Evolutionary conservation across 2,113 vertebrate species (phyloP).

Genomic region (Lepidothrix coronata): DNA sequence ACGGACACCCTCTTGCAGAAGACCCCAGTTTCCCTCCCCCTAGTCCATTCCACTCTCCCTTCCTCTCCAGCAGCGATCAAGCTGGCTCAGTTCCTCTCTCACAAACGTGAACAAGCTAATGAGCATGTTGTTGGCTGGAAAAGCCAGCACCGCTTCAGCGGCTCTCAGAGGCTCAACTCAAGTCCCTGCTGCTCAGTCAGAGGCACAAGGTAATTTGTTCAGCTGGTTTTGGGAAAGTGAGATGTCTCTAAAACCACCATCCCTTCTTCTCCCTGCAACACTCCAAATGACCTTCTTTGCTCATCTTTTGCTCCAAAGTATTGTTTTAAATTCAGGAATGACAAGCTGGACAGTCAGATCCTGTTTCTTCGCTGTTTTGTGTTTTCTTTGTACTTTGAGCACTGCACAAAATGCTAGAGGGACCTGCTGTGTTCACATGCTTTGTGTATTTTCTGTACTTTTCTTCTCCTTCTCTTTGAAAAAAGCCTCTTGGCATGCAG

Average conservation of each 20-base stretch:
- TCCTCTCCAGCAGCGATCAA: accelerated
- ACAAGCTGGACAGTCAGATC: not conserved
- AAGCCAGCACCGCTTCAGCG: not conserved
- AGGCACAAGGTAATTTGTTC: not conserved
- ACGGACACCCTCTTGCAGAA: accelerated
- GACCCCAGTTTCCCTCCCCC: not conserved
- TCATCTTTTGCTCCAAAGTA: conserved; percentile 8
- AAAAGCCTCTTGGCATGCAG: not conserved
- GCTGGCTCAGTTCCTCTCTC: not conserved
- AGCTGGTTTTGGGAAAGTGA: not conserved
- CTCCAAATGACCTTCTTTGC: not conserved
- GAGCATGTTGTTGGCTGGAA: not conserved
- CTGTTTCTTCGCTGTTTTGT: conserved; percentile 1
- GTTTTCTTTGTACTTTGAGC: conserved; percentile 23
- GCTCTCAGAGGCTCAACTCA: accelerated
- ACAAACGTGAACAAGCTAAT: not conserved
- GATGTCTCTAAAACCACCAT: not conserved
- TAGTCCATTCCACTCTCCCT: accelerated
- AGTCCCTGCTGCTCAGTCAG: not conserved
- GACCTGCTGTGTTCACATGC: not conserved
- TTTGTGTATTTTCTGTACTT: not conserved
- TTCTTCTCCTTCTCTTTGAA: not conserved
- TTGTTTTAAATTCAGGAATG: conserved; percentile 46
- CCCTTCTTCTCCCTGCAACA: not conserved
- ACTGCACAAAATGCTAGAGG: not conserved